A percentile compares a stretch with the other conserved stretches of the same genome.
These are phyloP conservation scores for Zhengitettix transpicula DNA, from an alignment of 2,888 invertebrate species.

Conservation along the genomic window DNA sequence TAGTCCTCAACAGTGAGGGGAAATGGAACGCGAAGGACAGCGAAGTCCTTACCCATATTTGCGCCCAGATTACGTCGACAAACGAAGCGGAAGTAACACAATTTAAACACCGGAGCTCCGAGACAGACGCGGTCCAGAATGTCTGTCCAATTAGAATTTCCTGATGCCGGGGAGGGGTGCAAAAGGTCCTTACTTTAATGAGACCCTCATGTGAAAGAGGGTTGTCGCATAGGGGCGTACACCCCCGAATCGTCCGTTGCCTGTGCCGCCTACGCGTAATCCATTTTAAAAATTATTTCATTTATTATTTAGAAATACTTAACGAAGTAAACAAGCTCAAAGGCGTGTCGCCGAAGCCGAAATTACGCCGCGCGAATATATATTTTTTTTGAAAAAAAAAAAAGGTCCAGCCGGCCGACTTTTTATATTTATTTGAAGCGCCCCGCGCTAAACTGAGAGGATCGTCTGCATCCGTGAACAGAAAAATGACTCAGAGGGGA, in stretches of 20 bases:
- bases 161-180: conserved; percentile 3
- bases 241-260: too few relatives aligned
- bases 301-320: background rate
- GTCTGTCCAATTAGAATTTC: conserved; percentile 8
- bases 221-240: background rate
- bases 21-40: background rate
- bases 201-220: conserved; percentile 7
- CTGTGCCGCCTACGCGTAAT: background rate
- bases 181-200: conserved; percentile 11
- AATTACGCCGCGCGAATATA: too few relatives aligned
- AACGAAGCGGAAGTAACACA: background rate
- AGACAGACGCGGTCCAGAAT: background rate
- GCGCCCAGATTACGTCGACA: background rate
- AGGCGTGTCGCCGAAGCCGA: too few relatives aligned
- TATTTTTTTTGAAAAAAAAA: too few relatives aligned
- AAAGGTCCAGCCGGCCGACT: too few relatives aligned
- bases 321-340: background rate
- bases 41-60: background rate
- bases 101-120: background rate
- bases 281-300: background rate
- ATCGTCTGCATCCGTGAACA: too few relatives aligned
- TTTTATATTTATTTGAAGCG: too few relatives aligned
- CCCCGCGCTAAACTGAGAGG: too few relatives aligned
- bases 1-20: background rate
- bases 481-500: too few relatives aligned